A percentile compares a stretch with the other conserved stretches of the same genome.
These are phyloP conservation scores for Drosophila tani DNA, from an alignment of 1,140 invertebrate genomes.

Conservation along the genomic window DNA sequence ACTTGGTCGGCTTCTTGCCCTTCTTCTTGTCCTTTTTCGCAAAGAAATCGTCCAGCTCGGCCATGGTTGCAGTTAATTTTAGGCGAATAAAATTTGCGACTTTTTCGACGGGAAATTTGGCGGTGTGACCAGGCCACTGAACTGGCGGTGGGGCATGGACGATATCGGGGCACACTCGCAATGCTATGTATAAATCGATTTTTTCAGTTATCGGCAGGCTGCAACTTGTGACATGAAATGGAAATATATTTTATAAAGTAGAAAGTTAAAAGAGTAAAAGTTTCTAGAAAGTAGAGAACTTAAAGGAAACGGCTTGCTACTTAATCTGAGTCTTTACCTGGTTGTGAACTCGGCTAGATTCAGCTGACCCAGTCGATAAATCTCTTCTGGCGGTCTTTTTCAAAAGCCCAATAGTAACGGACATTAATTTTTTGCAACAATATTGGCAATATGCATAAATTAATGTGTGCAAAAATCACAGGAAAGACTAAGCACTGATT, in stretches of 20 bases:
- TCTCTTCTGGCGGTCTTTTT: constrained; percentile 19
- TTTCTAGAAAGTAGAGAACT: not conserved
- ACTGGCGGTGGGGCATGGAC: not conserved
- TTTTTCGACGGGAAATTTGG: constrained; percentile 41
- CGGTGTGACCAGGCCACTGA: constrained; percentile 9
- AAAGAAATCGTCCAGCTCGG: constrained; percentile 96
- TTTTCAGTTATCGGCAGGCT: not conserved
- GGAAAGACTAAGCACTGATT: constrained; percentile 28
- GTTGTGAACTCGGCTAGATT: not conserved
- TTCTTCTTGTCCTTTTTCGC: constrained; percentile 97
- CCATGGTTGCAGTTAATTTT: constrained; percentile 87
- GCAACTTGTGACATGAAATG: not conserved
- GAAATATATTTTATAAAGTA: too few species aligned
- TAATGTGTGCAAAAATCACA: constrained; percentile 31
- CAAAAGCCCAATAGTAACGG: constrained; percentile 1
- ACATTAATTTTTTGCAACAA: constrained; percentile 28
- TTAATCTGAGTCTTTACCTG: not conserved
- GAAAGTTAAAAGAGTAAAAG: not conserved
- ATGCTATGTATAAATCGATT: constrained; percentile 4
- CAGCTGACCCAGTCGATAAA: not conserved
- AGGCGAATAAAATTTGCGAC: constrained; percentile 53
- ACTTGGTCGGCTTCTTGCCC: constrained; percentile 93
- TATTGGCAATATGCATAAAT: constrained; percentile 42
- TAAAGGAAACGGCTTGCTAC: not conserved
- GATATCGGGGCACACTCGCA: not conserved